Evolutionary conservation across 2,888 invertebrate species (phyloP).

Genomic region (Cheilosia impressa): DNA sequence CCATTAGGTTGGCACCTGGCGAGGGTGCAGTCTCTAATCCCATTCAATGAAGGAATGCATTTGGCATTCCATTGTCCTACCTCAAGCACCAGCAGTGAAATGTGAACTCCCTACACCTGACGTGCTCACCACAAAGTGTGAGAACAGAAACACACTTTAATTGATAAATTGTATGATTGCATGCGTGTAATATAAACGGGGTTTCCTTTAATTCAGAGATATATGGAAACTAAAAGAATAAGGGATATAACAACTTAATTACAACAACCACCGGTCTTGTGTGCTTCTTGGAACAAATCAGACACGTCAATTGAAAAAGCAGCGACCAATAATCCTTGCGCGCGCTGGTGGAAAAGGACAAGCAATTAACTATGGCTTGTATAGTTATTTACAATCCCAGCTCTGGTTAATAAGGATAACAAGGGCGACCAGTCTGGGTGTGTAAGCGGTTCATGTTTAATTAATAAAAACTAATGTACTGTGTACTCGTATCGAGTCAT

Average conservation of each 20-base stretch:
- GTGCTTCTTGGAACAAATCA: background rate
- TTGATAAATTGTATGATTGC: conserved; percentile 50
- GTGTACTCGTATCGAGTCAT: too few species aligned
- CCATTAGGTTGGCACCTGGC: background rate
- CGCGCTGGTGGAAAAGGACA: conserved; percentile 1
- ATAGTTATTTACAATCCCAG: conserved; percentile 27
- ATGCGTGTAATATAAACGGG: conserved; percentile 18
- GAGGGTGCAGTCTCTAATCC: background rate
- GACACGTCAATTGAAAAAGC: background rate
- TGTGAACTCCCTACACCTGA: background rate
- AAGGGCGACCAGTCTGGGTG: background rate
- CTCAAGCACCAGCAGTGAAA: conserved; percentile 1
- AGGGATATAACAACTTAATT: conserved; percentile 34
- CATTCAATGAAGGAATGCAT: background rate
- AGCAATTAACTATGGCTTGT: conserved; percentile 19
- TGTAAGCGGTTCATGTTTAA: conserved; percentile 33
- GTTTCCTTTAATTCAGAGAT: conserved; percentile 24
- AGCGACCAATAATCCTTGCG: background rate
- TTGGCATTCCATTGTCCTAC: conserved; percentile 11
- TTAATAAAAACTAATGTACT: conserved; percentile 43
- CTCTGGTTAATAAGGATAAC: background rate
- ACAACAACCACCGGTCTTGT: background rate
- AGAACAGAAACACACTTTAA: conserved; percentile 41
- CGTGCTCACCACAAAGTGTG: conserved; percentile 9
- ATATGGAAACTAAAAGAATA: background rate